Conservation (phyloP, 2,113 vertebrate species). For the Noturus placidus region DNA sequence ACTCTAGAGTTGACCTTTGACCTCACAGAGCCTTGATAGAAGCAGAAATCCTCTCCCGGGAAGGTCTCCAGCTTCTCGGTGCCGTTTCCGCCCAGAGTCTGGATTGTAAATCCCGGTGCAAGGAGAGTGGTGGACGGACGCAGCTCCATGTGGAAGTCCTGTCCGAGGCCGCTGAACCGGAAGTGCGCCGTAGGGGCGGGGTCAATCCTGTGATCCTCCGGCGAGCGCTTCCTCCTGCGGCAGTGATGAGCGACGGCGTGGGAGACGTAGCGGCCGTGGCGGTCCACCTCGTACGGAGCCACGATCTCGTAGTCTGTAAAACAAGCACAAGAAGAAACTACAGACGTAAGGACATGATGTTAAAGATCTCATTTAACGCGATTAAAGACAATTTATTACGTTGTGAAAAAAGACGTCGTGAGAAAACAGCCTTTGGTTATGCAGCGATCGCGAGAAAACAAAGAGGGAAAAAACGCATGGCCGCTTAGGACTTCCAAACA, state of each 20-base stretch:
- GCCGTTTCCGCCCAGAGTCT: slow-evolving; percentile 76
- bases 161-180: slow-evolving; percentile 75
- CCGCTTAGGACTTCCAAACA: no score
- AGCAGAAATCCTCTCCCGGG: slow-evolving; percentile 78
- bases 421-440: no score
- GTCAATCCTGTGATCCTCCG: slow-evolving; percentile 31
- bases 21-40: slow-evolving; percentile 83
- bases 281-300: slow-evolving; percentile 80
- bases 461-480: no score
- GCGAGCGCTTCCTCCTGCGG: slow-evolving; percentile 66
- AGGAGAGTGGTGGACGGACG: slow-evolving; percentile 69
- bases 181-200: slow-evolving; percentile 70
- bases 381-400: not conserved
- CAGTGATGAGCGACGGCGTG: slow-evolving; percentile 76
- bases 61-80: slow-evolving; percentile 73
- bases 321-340: slow-evolving; percentile 9
- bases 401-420: no score
- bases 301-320: slow-evolving; percentile 83
- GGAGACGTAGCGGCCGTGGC: slow-evolving; percentile 75
- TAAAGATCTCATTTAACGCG: not conserved
- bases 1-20: slow-evolving; percentile 80
- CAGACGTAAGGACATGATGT: not conserved
- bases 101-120: slow-evolving; percentile 80
- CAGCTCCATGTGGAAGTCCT: slow-evolving; percentile 83
- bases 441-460: no score